A percentile compares a stretch with the other conserved stretches of the same genome.
Evolutionary conservation across 2,888 invertebrate species (phyloP).

Genomic region (Halocaridina rubra): DNA sequence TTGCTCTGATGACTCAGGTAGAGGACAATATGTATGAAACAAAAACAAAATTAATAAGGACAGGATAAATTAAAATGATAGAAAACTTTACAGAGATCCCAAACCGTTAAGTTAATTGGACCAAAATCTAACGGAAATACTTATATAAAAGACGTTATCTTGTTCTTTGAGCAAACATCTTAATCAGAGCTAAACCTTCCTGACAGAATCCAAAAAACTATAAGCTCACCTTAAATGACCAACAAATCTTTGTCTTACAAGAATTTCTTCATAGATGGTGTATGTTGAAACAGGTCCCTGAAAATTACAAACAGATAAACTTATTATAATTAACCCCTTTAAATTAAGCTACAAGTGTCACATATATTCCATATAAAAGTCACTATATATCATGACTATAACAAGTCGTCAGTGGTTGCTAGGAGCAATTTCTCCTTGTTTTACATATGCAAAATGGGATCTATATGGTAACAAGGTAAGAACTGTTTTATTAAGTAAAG

Average conservation of each 20-base stretch:
- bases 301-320: not conserved
- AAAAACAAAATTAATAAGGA: no score
- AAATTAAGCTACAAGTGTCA: not conserved
- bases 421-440: not conserved
- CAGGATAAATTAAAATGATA: no score
- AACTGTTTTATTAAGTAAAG: not conserved
- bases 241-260: conserved; percentile 35
- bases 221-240: conserved; percentile 55
- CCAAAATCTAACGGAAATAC: no score
- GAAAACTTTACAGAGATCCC: no score
- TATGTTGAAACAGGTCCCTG: conserved; percentile 37
- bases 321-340: not conserved
- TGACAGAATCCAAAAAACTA: no score
- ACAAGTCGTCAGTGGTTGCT: not conserved
- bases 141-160: no score
- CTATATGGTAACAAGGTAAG: not conserved
- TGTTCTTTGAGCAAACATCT: no score
- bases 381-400: not conserved
- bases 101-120: no score
- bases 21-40: no score
- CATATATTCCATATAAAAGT: not conserved
- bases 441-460: not conserved
- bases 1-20: no score
- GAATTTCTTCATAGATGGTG: conserved; percentile 30
- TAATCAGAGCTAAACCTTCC: no score